Evolutionary conservation across 2,888 invertebrate species (phyloP), one percentile per base, ranked within the genome.

Genomic region (Caenorhabditis zanzibari): DNA sequence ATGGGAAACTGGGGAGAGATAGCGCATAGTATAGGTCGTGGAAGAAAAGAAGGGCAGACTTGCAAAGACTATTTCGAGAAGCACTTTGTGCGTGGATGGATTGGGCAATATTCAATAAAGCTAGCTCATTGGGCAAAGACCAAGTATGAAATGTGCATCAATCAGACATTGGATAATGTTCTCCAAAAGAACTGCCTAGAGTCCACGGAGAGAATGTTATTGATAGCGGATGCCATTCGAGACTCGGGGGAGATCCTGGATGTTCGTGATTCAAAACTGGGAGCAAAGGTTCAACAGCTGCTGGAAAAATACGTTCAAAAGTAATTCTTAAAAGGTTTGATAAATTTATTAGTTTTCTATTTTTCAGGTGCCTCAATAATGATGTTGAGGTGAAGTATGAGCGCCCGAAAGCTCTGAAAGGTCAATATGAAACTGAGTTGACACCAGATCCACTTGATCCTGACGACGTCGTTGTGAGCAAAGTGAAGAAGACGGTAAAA

Each of bases 31-130:
- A 64, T 81, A 35, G 76, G 81, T 26, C 32, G 61, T 2, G 61
- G 52, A 6, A 26, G 77, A n/a, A 69, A n/a, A 16, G 54, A 77
- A 1, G 71, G 84, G 1, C 63, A 71, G 9, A 71, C 86, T 10
- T 80, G 82, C 9, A 73, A 85, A 35, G 84, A 86, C 10, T 87
- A 89, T 56, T 88, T 89, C 38, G 89, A 89, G 35, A 76, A 73
- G 24, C 72, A 77, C 56, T 89, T 90, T 69, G 61, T 90, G n/a
- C 71, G 86, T n/a, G 86, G 86, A 32, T 79, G 81, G 64, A 85
- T 90, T 19, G 89, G 90, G n/a, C 85, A 88, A 49, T 85, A 86
- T 41, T 88, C 88, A 0, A 72, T 89, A 1, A 72, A 81, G n/a
- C 63, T 73, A 26, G 58, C 72, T 9, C 71, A 81, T 69, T 85